Percentiles rank a stretch among this genome's conserved stretches.
Evolutionary conservation across 37 sponge, comb jelly and placozoan genomes (phyloP).

Genomic region (Crambe crambe): DNA sequence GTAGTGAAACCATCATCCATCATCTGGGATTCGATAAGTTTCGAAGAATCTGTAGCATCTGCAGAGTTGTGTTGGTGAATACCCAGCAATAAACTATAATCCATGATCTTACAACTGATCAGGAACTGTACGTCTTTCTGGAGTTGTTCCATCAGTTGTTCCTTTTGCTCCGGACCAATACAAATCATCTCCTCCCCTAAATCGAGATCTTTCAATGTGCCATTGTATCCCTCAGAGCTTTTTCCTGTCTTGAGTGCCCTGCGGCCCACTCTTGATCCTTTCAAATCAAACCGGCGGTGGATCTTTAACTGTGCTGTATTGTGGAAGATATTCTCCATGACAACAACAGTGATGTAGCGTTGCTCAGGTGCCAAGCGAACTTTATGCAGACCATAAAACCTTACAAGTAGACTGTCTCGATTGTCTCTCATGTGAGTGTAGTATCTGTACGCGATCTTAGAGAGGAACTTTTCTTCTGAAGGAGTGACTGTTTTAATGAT

Average conservation of each 20-base stretch:
- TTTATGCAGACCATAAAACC: conserved; percentile 83
- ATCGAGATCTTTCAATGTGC: conserved; percentile 89
- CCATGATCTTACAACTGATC: conserved; percentile 66
- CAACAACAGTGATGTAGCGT: conserved; percentile 77
- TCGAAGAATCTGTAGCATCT: background rate
- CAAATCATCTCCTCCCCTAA: conserved; percentile 47
- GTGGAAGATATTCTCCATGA: conserved; percentile 94
- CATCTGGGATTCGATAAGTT: too few species aligned
- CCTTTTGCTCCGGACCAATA: conserved; percentile 68
- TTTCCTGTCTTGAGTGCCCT: conserved; percentile 50
- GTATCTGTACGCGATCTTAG: conserved; percentile 57
- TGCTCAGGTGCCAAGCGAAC: conserved; percentile 83
- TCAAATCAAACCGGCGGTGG: conserved; percentile 82
- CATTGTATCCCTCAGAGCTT: conserved; percentile 13
- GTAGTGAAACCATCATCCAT: conserved; percentile 9
- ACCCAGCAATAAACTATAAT: conserved; percentile 88
- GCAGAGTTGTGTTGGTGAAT: conserved; percentile 53
- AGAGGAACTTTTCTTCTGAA: conserved; percentile 65
- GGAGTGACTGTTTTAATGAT: conserved; percentile 89
- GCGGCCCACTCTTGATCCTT: conserved; percentile 83
- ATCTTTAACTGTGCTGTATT: conserved; percentile 44
- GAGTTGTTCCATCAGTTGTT: conserved; percentile 77
- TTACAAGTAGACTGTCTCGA: conserved; percentile 77
- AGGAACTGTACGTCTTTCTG: conserved; percentile 71
- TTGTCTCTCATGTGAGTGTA: conserved; percentile 78